These are phyloP conservation scores for Hemaris fuciformis DNA, from an alignment of 2,888 invertebrate genomes.

Conservation along the genomic window DNA sequence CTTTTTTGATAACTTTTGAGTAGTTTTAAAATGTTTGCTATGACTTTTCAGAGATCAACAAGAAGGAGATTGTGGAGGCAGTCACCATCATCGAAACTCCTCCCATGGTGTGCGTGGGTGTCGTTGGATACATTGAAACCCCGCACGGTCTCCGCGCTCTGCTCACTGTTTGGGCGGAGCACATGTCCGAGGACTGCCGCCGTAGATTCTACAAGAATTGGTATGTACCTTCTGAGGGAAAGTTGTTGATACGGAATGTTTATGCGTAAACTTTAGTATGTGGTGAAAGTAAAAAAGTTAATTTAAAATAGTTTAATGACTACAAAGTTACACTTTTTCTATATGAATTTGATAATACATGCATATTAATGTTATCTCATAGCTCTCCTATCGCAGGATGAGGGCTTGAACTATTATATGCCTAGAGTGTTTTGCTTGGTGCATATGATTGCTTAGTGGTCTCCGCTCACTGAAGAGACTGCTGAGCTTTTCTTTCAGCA, in stretches of 20 bases:
- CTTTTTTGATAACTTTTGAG: no score
- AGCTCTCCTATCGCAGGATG: conserved; percentile 88
- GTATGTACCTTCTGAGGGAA: conserved; percentile 79
- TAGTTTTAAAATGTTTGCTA: background rate
- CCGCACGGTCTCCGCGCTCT: conserved; percentile 97
- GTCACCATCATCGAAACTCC: conserved; percentile 99
- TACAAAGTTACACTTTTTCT: no score
- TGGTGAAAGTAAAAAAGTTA: no score
- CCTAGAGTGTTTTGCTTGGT: conserved; percentile 47
- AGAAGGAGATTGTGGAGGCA: conserved; percentile 99
- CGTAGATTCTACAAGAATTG: conserved; percentile 99
- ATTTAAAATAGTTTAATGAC: no score
- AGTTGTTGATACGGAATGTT: no score
- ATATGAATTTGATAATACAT: background rate
- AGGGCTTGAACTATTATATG: conserved; percentile 78
- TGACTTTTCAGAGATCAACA: conserved; percentile 92
- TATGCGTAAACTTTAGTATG: no score
- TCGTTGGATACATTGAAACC: conserved; percentile 99
- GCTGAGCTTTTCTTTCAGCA: conserved; percentile 78
- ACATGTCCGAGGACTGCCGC: conserved; percentile 98
- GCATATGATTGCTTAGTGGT: conserved; percentile 67
- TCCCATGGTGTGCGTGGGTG: conserved; percentile 98
- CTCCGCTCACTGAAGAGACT: conserved; percentile 90
- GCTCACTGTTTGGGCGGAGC: conserved; percentile 99
- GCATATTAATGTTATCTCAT: conserved; percentile 20